Base-by-base conservation (phyloP, 1,140 invertebrate genomes). In the Heliothis subflexa region DNA sequence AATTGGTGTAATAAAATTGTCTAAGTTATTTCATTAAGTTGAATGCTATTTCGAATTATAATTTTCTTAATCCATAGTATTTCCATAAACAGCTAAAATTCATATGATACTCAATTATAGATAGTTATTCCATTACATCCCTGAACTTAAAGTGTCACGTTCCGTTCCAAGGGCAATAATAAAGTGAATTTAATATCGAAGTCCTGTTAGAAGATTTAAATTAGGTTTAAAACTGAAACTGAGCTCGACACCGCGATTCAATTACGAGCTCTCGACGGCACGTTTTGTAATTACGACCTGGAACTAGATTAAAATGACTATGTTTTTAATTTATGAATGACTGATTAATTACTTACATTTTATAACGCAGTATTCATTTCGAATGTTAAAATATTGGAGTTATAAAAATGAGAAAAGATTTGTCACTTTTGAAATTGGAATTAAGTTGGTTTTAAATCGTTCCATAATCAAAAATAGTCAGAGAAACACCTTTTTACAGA, bases 271-370 rank as follows among this genome's bases (percentile, higher is more conserved):
- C 52, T 71, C 66, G 18, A 40, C 50, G 68, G 33, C 68, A 71
- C 68, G 55, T 71, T 71, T 71, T 71, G 50, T 71, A 71, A 71
- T 71, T 71, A 71, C 54, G 54, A 71, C 21, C 68, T 71, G 40
- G 49, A 55, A 55, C 68, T 50, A n/a, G 25, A 52, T 49, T 49
- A 52, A 52, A 52, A 52, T 50, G 28, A 54, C 21, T 71, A 54
- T 52, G 21, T 40, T 16, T 54, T 33, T 54, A 71, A 70, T 52
- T 18, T 33, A 55, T 18, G 61, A n/a, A 28, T 62, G n/a, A 45
- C 14, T 45, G 28, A 66, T 40, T 59, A 21, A 13, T 28, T 59
- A 18, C 52, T 57, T 21, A 14, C 3, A 59, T 59, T 14, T 11
- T 14, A 28, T 13, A 59, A 25, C 12, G 5, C 12, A 13, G 4